A percentile compares a stretch with the other conserved stretches of the same genome.
Evolutionary conservation across 2,113 vertebrate species (phyloP).

Genomic region (Halichoeres trimaculatus): DNA sequence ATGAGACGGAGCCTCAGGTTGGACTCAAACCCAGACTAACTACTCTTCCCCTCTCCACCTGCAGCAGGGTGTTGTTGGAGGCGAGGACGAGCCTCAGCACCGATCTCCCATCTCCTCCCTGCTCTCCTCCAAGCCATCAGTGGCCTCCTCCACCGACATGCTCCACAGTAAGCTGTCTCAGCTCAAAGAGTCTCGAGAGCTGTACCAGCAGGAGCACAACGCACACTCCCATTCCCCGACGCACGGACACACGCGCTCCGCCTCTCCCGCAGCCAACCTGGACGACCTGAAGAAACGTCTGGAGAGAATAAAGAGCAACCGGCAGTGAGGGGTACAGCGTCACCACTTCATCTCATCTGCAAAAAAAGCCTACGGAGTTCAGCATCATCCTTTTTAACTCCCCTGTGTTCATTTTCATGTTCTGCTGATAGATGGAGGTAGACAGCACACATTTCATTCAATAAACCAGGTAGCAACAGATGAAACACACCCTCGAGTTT

Average conservation of each 20-base stretch:
- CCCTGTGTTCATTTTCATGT: slow-evolving; percentile 34
- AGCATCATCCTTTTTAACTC: slow-evolving; percentile 13
- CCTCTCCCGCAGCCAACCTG: slow-evolving; percentile 91
- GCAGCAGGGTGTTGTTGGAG: slow-evolving; percentile 75
- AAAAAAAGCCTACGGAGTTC: slow-evolving; percentile 7
- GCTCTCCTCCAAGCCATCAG: slow-evolving; percentile 91
- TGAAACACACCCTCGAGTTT: slow-evolving; percentile 7
- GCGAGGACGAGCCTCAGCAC: slow-evolving; percentile 88
- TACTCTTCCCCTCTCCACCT: background rate
- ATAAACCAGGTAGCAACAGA: slow-evolving; percentile 30
- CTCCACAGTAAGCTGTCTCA: slow-evolving; percentile 98
- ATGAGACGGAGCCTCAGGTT: no score
- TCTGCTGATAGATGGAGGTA: slow-evolving; percentile 19
- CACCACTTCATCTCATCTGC: background rate
- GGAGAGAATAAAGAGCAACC: slow-evolving; percentile 98
- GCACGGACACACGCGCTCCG: slow-evolving; percentile 81
- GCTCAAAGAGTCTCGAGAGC: slow-evolving; percentile 95
- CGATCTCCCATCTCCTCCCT: slow-evolving; percentile 86
- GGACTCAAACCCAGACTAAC: no score
- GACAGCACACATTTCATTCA: slow-evolving; percentile 20
- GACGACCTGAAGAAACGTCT: slow-evolving; percentile 99
- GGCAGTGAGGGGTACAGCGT: slow-evolving; percentile 80
- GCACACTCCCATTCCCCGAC: slow-evolving; percentile 85
- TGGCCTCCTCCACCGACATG: slow-evolving; percentile 98
- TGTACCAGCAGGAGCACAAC: slow-evolving; percentile 93